Conservation (phyloP, 2,113 vertebrate species). For the Ifrita kowaldi region DNA sequence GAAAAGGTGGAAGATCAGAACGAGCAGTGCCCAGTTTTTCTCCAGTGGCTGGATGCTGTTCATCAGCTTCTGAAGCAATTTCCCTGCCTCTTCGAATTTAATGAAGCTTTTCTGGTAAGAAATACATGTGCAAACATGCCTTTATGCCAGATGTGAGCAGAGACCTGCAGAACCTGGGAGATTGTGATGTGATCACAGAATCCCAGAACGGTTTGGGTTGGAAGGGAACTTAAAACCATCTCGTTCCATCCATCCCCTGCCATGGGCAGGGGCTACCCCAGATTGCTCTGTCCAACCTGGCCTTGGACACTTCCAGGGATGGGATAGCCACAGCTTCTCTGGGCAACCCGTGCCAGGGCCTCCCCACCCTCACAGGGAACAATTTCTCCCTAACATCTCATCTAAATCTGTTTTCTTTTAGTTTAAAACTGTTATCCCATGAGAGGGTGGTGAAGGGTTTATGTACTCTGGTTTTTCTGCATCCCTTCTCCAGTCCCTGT, state of each 20-base stretch:
- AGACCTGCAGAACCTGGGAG: background rate
- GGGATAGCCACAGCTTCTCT: background rate
- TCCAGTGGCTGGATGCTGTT: constrained; percentile 96
- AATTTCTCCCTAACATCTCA: background rate
- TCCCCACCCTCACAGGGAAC: background rate
- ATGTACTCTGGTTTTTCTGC: background rate
- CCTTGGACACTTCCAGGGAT: background rate
- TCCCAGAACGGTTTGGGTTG: background rate
- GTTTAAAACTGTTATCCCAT: background rate
- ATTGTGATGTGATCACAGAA: background rate
- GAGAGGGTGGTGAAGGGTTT: background rate
- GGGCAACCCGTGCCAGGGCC: background rate
- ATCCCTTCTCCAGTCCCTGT: background rate
- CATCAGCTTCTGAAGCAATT: constrained; percentile 98
- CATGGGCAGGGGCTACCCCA: background rate
- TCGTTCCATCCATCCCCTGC: accelerated
- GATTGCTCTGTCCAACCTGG: background rate
- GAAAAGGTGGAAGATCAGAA: constrained; percentile 93
- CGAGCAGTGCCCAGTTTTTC: constrained; percentile 95
- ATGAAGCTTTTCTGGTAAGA: constrained; percentile 94
- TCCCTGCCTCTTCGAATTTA: constrained; percentile 97
- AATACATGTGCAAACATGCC: background rate
- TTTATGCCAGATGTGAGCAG: background rate
- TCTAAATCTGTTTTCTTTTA: background rate
- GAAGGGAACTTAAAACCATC: background rate